Base-by-base conservation (phyloP, 1,140 invertebrate genomes). In the Vanessa tameamea region DNA sequence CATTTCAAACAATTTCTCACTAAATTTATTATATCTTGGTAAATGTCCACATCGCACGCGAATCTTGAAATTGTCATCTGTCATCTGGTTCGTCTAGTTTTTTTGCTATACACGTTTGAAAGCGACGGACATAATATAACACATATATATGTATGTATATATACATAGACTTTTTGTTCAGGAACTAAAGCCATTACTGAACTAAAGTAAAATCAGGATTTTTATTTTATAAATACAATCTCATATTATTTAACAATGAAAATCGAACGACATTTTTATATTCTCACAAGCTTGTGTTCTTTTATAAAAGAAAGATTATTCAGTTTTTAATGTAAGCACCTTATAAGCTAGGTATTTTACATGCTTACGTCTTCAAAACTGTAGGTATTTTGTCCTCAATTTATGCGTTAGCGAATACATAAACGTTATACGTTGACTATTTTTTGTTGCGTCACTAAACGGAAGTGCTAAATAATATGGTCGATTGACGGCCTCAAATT, bases 401-500 rank as follows among this genome's bases (percentile, higher is more conserved):
- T 59, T 59, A 26, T 59, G 23, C 23, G 9, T 53, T n/a, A 7
- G 51, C 6, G 16, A 53, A 53, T 23, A 59, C 20, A 59, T 59
- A 59, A 59, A 26, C 31, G n/a, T n/a, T n/a, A n/a, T n/a, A 31
- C 55, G 9, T 12, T 31, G 23, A 26, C 23, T 12, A 5, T 59
- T 26, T 31, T 31, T 11, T n/a, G 16, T 57, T 57, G 51, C 66
- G 66, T 57, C 26, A 68, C 15, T 53, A 57, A 31, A 55, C 53
- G 67, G 67, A 69, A 69, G 67, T 47, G 23, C 55, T 69, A 37
- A 59, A 68, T 31, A 55, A 47, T 47, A 69, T 69, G 67, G 16
- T 69, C 51, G 67, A 69, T 69, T 69, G 53, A 61, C 37, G 67
- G 53, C 67, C 67, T 69, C 67, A 37, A 37, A 23, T 37, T 69